These are phyloP conservation scores for Blennius ocellaris DNA, from an alignment of 2,113 vertebrate species.

Conservation along the genomic window DNA sequence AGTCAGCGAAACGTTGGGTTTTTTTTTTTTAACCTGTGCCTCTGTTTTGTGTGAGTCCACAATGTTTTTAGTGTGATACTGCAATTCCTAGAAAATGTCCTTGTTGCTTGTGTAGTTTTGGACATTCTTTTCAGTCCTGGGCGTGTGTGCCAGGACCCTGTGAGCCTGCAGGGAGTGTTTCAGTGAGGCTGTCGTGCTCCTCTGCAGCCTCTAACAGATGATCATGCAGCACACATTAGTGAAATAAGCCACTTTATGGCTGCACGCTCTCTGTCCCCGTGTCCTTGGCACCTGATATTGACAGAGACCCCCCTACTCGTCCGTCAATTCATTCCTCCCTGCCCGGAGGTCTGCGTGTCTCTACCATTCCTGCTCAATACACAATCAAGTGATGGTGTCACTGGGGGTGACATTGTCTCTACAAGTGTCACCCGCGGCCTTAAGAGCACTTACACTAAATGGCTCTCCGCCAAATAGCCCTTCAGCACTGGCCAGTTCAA, in stretches of 20 bases:
- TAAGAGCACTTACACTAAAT: slow-evolving; percentile 77
- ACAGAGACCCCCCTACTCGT: slow-evolving; percentile 27
- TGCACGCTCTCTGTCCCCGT: slow-evolving; percentile 5
- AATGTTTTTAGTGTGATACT: too few species aligned
- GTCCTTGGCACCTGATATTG: slow-evolving; percentile 57
- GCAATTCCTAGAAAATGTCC: too few species aligned
- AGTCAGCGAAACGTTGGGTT: too few species aligned
- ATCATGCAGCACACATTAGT: slow-evolving; percentile 18
- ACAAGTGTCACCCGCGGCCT: slow-evolving; percentile 73
- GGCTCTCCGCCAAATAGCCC: slow-evolving; percentile 74
- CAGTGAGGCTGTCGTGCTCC: neutral
- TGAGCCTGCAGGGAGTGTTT: slow-evolving; percentile 12
- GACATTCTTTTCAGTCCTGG: neutral
- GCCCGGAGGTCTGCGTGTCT: slow-evolving; percentile 24
- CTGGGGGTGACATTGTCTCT: slow-evolving; percentile 71
- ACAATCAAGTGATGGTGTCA: slow-evolving; percentile 75
- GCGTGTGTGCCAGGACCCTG: neutral
- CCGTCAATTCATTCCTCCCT: slow-evolving; percentile 18
- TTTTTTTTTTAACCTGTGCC: too few species aligned
- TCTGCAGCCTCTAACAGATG: slow-evolving; percentile 31
- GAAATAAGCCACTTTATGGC: slow-evolving; percentile 28
- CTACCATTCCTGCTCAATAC: slow-evolving; percentile 62
- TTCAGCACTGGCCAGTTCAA: slow-evolving; percentile 63
- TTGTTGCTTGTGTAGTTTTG: neutral
- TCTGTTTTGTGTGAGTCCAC: too few species aligned